Evolutionary conservation across 2,888 invertebrate genomes (phyloP).

Genomic region (Phrixothrix hirtus): DNA sequence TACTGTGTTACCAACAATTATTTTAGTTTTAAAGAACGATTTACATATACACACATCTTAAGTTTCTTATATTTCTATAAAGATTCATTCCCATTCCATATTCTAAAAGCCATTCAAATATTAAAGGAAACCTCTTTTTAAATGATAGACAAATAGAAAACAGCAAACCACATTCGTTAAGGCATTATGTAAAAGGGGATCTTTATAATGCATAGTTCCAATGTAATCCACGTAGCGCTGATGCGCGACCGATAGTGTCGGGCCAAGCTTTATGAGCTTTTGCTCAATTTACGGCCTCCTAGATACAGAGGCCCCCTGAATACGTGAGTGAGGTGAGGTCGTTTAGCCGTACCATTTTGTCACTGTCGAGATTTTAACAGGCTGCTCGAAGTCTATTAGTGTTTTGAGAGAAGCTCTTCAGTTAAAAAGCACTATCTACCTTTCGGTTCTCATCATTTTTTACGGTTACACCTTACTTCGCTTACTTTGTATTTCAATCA

Average conservation of each 20-base stretch:
- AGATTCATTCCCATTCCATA: too few relatives aligned
- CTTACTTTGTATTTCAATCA: conserved; percentile 12
- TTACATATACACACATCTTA: background rate
- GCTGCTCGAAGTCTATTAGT: conserved; percentile 40
- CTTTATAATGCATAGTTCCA: conserved; percentile 48
- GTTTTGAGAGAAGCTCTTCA: conserved; percentile 34
- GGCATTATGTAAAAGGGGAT: conserved; percentile 25
- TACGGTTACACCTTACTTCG: conserved; percentile 11
- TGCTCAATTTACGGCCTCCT: conserved; percentile 52
- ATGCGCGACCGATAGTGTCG: conserved; percentile 55
- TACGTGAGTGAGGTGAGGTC: conserved; percentile 51
- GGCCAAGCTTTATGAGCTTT: conserved; percentile 53
- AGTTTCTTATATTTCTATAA: background rate
- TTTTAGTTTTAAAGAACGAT: too few relatives aligned
- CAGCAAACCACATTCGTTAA: conserved; percentile 17
- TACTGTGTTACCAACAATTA: too few relatives aligned
- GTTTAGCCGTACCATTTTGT: conserved; percentile 48
- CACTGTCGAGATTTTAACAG: conserved; percentile 51
- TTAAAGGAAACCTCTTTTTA: conserved; percentile 6
- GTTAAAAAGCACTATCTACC: conserved; percentile 19
- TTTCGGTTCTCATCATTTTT: conserved; percentile 11
- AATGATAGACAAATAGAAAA: conserved; percentile 20
- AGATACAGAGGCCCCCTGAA: conserved; percentile 44
- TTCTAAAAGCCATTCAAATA: too few relatives aligned
- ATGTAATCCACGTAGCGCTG: conserved; percentile 55